Percentiles rank a stretch among this genome's conserved stretches.
These are phyloP conservation scores for Oryzias celebensis DNA, from an alignment of 2,113 vertebrate genomes.

Conservation along the genomic window DNA sequence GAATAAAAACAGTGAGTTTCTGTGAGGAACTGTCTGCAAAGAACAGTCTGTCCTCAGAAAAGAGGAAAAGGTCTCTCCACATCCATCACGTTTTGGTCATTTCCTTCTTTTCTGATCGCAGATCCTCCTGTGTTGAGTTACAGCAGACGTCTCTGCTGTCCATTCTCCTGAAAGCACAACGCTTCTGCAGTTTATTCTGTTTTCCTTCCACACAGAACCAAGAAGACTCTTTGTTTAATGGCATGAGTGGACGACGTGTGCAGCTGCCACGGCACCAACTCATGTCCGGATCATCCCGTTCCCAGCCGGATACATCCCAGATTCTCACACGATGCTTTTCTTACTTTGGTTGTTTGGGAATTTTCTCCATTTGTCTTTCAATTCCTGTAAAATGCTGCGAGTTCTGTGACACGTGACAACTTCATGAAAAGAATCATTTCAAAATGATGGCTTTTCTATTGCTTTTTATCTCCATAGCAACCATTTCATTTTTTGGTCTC, in stretches of 20 bases:
- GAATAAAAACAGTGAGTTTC: background rate
- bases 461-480: too few species aligned
- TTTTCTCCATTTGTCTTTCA: background rate
- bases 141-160: slow-evolving; percentile 42
- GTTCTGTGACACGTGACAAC: too few species aligned
- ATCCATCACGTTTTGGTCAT: background rate
- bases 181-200: slow-evolving; percentile 30
- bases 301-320: slow-evolving; percentile 1
- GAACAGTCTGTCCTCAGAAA: too few species aligned
- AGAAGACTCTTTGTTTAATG: slow-evolving; percentile 26
- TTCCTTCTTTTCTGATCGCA: slow-evolving; percentile 2
- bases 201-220: slow-evolving; percentile 13
- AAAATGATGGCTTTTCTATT: too few species aligned
- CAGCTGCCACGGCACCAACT: slow-evolving; percentile 19
- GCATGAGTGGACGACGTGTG: slow-evolving; percentile 22
- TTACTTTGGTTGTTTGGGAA: too few species aligned
- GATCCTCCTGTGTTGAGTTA: slow-evolving; percentile 10
- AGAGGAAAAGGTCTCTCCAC: background rate
- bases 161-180: slow-evolving; percentile 45
- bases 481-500: too few species aligned
- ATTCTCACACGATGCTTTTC: slow-evolving; percentile 1
- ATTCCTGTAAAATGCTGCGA: background rate
- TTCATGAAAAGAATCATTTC: too few species aligned
- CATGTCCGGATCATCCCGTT: background rate
- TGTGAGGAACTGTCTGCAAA: too few species aligned